phyloP scores from a whole-genome alignment of 2,888 invertebrate genomes.

The Abscondita cerata region DNA sequence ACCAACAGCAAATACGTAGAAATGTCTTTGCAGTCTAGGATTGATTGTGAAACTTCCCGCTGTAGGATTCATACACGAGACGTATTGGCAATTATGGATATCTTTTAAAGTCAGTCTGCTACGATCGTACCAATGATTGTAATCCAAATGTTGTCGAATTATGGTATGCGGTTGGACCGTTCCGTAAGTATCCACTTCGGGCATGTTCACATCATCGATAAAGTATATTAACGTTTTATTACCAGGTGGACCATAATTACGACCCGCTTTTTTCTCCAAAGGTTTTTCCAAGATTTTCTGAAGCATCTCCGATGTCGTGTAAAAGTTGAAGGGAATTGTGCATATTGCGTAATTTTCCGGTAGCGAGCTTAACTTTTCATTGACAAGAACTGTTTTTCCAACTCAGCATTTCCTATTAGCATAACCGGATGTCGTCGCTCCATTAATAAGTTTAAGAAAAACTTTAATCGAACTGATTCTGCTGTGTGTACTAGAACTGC shows the following conservation, averaged over 20 bases:
- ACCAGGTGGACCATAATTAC: constrained; percentile 95
- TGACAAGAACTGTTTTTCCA: constrained; percentile 89
- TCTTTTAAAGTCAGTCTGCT: constrained; percentile 89
- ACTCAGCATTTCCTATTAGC: constrained; percentile 92
- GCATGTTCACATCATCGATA: constrained; percentile 98
- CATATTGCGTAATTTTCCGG: constrained; percentile 87
- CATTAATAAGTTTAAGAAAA: constrained; percentile 89
- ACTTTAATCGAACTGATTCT: constrained; percentile 90
- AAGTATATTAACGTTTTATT: constrained; percentile 93
- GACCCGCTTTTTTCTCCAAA: constrained; percentile 90
- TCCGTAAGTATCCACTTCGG: constrained; percentile 87
- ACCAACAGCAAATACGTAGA: constrained; percentile 85
- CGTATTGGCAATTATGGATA: constrained; percentile 96
- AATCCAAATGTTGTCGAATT: constrained; percentile 94
- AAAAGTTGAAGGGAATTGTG: constrained; percentile 96
- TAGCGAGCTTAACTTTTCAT: constrained; percentile 74
- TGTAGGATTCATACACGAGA: constrained; percentile 98
- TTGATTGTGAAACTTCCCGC: constrained; percentile 97
- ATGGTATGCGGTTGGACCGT: constrained; percentile 97
- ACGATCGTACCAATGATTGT: constrained; percentile 95
- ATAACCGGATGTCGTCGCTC: constrained; percentile 89
- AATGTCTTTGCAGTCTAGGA: constrained; percentile 89
- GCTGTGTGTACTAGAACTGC: constrained; percentile 92
- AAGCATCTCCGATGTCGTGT: constrained; percentile 93
- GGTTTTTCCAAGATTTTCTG: constrained; percentile 94